These are phyloP conservation scores for Blomia tropicalis DNA, from an alignment of 2,888 invertebrate species.

Conservation along the genomic window DNA sequence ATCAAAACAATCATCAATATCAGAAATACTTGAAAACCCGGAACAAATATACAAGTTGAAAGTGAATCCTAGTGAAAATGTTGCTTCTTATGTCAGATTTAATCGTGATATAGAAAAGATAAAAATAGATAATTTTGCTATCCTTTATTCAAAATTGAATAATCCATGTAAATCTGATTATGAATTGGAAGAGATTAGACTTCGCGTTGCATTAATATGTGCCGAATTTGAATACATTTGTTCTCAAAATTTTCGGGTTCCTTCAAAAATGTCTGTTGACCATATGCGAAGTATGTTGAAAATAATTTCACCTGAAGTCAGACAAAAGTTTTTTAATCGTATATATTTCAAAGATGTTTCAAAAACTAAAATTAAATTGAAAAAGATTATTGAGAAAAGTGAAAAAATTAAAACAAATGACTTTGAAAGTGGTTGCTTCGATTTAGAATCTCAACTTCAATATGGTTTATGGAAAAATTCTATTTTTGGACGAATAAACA, in stretches of 20 bases:
- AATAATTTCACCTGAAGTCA: neutral
- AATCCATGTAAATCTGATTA: neutral
- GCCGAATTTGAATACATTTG: constrained; percentile 6
- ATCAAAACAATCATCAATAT: too few relatives aligned
- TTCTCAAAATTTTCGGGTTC: neutral
- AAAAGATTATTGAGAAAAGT: neutral
- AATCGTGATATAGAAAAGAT: neutral
- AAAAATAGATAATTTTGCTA: neutral
- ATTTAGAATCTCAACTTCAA: neutral
- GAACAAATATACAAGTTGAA: neutral
- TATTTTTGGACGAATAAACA: neutral
- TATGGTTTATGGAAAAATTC: constrained; percentile 16
- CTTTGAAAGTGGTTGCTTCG: neutral
- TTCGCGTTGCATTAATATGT: neutral
- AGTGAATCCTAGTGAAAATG: neutral
- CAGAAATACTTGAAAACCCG: neutral
- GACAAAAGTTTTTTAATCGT: neutral
- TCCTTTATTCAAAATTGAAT: neutral
- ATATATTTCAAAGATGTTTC: neutral
- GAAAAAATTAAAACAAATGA: neutral
- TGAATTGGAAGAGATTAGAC: neutral
- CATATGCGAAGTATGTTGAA: constrained; percentile 5
- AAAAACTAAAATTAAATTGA: neutral
- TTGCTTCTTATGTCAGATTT: constrained; percentile 10
- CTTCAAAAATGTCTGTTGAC: neutral